A percentile compares a stretch with the other conserved stretches of the same genome.
These are phyloP conservation scores for Holothuria leucospilota DNA, from an alignment of 53 echinoderm and acorn worm species.

Conservation along the genomic window DNA sequence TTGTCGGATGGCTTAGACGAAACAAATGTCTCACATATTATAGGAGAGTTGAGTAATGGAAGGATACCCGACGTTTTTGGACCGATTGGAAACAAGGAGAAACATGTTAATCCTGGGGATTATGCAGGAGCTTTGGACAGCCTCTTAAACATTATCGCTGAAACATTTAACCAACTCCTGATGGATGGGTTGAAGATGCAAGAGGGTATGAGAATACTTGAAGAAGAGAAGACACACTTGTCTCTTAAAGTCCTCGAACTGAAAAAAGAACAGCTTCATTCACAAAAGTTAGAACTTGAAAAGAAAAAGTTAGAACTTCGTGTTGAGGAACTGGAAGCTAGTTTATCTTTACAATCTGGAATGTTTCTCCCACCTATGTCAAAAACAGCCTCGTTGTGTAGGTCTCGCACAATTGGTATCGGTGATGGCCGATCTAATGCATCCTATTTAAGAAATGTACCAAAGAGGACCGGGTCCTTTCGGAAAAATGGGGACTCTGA, in stretches of 20 bases:
- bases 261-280: slow-evolving; percentile 85
- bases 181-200: slow-evolving; percentile 87
- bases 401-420: slow-evolving; percentile 78
- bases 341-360: slow-evolving; percentile 34
- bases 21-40: slow-evolving; percentile 20
- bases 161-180: slow-evolving; percentile 90
- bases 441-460: too few species aligned
- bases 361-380: slow-evolving; percentile 24
- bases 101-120: slow-evolving; percentile 76
- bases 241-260: slow-evolving; percentile 91
- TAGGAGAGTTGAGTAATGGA: slow-evolving; percentile 20
- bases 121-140: slow-evolving; percentile 83
- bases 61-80: slow-evolving; percentile 76
- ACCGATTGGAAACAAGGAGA: slow-evolving; percentile 75
- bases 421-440: not conserved
- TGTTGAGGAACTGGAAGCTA: slow-evolving; percentile 90
- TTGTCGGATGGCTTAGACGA: slow-evolving; percentile 29
- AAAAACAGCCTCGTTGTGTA: slow-evolving; percentile 65
- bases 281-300: slow-evolving; percentile 86
- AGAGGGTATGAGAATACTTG: slow-evolving; percentile 77
- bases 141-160: slow-evolving; percentile 77
- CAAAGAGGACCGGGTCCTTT: slow-evolving; percentile 22
- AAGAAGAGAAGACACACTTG: slow-evolving; percentile 88
- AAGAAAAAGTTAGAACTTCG: slow-evolving; percentile 91
- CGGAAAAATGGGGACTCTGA: slow-evolving; percentile 18